phyloP scores from a whole-genome alignment of 2,797 vertebrate genomes.

The Pangasius larnaudii region DNA sequence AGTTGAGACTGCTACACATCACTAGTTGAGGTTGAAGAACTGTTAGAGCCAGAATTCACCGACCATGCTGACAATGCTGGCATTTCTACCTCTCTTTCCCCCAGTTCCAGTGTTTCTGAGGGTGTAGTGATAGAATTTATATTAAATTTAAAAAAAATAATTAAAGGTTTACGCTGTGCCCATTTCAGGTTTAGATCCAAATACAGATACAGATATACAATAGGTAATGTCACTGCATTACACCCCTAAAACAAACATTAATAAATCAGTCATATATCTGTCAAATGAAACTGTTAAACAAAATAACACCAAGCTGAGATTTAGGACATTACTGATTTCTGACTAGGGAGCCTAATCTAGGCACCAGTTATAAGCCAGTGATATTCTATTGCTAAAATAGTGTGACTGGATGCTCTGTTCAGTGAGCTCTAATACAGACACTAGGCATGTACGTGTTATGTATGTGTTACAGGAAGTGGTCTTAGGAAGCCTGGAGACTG shows the following conservation, averaged over 20 bases:
- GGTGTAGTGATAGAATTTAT: neutral
- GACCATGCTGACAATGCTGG: neutral
- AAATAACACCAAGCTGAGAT: neutral
- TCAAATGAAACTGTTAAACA: neutral
- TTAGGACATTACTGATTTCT: neutral
- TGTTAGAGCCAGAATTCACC: neutral
- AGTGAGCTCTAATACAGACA: slow-evolving; percentile 34
- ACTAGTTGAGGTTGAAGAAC: neutral
- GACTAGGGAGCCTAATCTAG: neutral
- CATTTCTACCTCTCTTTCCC: neutral
- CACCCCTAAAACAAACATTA: neutral
- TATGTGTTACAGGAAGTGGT: slow-evolving; percentile 82
- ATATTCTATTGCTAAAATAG: neutral
- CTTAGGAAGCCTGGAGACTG: slow-evolving; percentile 85
- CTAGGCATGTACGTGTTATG: neutral
- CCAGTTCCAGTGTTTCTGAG: neutral
- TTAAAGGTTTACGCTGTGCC: neutral
- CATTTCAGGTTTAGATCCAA: neutral
- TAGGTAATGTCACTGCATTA: neutral
- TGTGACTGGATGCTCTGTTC: neutral
- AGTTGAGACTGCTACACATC: neutral
- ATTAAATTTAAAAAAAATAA: neutral
- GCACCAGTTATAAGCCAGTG: neutral
- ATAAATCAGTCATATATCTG: neutral
- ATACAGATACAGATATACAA: neutral